Evolutionary conservation across 2,797 vertebrate species (phyloP), one percentile per base, ranked within the genome.

Genomic region (Furcifer pardalis): DNA sequence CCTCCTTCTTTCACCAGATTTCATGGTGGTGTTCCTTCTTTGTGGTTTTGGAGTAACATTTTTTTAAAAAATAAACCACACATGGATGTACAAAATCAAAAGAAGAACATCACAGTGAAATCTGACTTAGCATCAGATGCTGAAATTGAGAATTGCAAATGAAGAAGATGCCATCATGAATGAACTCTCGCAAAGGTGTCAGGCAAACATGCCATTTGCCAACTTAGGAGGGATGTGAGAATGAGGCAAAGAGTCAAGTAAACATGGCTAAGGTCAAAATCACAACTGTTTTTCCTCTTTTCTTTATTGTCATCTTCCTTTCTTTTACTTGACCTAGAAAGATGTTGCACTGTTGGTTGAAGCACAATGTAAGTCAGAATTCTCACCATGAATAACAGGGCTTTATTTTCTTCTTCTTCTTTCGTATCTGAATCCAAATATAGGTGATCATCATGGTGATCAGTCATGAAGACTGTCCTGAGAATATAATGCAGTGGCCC

Each of bases 121-220:
- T 10, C 84, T 75, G 65, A 91, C 92, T 92, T 90, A 82, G 79
- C 89, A 91, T 82, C 30, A 77, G 69, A 84, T 73, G 37, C 32
- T 83, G 46, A 84, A 90, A 88, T 44, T 81, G 87, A 88, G 84
- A 82, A 89, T 90, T 89, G 73, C 89, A 82, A 87, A 91, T 13
- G 52, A 56, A 90, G 89, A 91, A 86, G 89, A 87, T 65, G n/a
- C 77, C 89, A 89, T 92, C 91, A 92, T 91, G 93, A 94, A 94
- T 94, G 93, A 93, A 90, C 62, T 77, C 88, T 72, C 90, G 90
- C 87, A 92, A 2, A 81, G 85, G 66, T 91, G 92, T 94, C 91
- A 92, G 90, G 92, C 92, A 95, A 85, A 95, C 89, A 85, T 4
- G 15, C 86, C 82, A 89, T 92, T 94, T 94, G 93, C 93, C 94